Evolutionary conservation across 1,140 invertebrate genomes (phyloP).

Genomic region (Leptinotarsa undecemlineata): DNA sequence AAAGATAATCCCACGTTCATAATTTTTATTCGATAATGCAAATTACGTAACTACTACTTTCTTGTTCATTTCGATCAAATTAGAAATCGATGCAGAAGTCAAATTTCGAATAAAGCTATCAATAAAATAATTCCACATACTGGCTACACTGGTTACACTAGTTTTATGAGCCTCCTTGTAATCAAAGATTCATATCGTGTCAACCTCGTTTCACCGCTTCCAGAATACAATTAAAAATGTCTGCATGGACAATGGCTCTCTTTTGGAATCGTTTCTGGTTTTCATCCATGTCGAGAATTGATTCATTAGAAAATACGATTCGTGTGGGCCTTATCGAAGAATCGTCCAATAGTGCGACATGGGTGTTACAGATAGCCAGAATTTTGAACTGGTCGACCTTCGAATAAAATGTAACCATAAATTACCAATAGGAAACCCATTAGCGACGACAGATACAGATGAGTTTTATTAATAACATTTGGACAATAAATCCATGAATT

Average conservation of each 20-base stretch:
- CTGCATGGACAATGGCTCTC: not conserved
- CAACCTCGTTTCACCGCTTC: not conserved
- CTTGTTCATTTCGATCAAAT: too few species aligned
- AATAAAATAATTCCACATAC: too few species aligned
- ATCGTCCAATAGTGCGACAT: slow-evolving; percentile 27
- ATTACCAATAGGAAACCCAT: slow-evolving; percentile 27
- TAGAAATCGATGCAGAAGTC: too few species aligned
- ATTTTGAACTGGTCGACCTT: slow-evolving; percentile 18
- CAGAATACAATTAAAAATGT: slow-evolving; percentile 1
- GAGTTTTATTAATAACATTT: slow-evolving; percentile 24
- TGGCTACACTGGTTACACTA: too few species aligned
- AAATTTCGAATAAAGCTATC: too few species aligned
- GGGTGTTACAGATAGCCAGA: slow-evolving; percentile 25
- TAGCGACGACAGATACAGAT: slow-evolving; percentile 28
- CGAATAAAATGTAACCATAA: slow-evolving; percentile 17
- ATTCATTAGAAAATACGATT: slow-evolving; percentile 21
- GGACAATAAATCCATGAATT: slow-evolving; percentile 24
- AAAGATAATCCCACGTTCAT: too few species aligned
- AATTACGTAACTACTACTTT: too few species aligned
- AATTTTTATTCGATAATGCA: too few species aligned
- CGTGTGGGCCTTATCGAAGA: not conserved
- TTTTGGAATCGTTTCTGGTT: not conserved
- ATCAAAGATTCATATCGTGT: too few species aligned
- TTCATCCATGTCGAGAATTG: slow-evolving; percentile 8
- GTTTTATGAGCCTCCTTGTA: too few species aligned